phyloP scores from a whole-genome alignment of 2,113 vertebrate genomes.

The Kobus ellipsiprymnus region DNA sequence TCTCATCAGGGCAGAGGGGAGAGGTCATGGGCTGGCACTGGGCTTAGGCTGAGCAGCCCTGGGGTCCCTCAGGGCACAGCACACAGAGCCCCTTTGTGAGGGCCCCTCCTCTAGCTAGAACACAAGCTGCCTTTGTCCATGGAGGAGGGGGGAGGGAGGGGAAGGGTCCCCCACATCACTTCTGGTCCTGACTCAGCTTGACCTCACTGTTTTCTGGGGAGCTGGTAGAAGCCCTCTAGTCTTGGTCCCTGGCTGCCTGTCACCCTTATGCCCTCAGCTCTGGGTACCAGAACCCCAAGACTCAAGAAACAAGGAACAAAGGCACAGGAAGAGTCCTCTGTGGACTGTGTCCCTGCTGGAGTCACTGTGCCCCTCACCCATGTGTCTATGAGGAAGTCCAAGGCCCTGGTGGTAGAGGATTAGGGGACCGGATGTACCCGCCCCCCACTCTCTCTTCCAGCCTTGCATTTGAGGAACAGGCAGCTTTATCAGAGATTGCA shows the following conservation, averaged over 20 bases:
- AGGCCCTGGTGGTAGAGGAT: background rate
- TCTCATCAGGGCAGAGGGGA: background rate
- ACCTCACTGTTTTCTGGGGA: background rate
- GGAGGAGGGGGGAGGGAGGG: background rate
- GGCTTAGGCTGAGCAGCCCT: background rate
- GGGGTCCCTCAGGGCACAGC: constrained; percentile 48
- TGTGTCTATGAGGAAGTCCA: background rate
- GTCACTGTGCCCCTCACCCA: background rate
- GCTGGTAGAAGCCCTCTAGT: background rate
- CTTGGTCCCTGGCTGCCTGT: background rate
- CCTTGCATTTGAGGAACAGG: constrained; percentile 20
- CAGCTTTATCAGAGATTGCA: constrained; percentile 55
- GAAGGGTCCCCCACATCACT: background rate
- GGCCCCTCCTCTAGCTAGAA: background rate
- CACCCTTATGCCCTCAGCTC: background rate
- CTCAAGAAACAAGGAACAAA: background rate
- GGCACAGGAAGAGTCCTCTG: background rate
- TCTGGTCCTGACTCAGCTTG: constrained; percentile 18
- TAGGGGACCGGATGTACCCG: background rate
- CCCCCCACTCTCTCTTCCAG: background rate
- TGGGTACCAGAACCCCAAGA: background rate
- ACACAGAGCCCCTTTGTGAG: constrained; percentile 46
- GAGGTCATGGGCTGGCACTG: constrained; percentile 44
- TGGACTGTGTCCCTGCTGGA: background rate
- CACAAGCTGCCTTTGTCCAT: constrained; percentile 60